Evolutionary conservation across 2,113 vertebrate genomes (phyloP), one percentile per base, ranked within the genome.

Genomic region (Campylomormyrus numenius): DNA sequence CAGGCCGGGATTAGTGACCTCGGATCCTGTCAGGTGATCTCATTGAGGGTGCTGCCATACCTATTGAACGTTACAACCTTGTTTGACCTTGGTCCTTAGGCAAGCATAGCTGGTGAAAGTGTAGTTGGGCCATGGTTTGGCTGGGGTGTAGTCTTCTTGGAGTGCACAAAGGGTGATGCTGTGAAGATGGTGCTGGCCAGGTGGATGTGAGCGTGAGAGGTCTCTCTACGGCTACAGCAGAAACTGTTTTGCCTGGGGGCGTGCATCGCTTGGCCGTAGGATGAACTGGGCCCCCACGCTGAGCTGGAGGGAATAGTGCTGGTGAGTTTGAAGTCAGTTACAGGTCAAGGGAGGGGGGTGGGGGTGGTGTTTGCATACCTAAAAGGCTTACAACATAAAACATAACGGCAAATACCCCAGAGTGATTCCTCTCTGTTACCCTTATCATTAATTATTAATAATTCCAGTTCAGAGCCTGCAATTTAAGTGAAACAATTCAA

Each of bases 371-470:
- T 80, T 19, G 74, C 35, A 39, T 80, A 80, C 74, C 35, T 42
- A 80, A 80, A 42, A 80, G 74, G 35, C 74, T 80, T 31, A 27
- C 1, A 31, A 70, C 27, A 70, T 80, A 42, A 80, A 80, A 80
- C 74, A 80, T 19, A 8, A 42, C 0, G 35, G 35, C 74, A 42
- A 42, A 80, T 19, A 15, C 74, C 35, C 74, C 35, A 80, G 74
- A 42, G 31, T 80, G 74, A 80, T 80, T 42, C 35, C 31, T 1
- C 5, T 35, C 70, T 80, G 31, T 80, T 80, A 80, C 42, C 13
- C 74, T 80, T 80, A 80, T 80, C 74, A 80, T 80, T 80, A 80
- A 80, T 80, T 80, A 80, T 80, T 80, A 80, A 80, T 42, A 15
- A 80, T 19, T 80, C 74, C 15, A 42, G 74, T 80, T 19, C 74